A percentile compares a stretch with the other conserved stretches of the same genome.
These are phyloP conservation scores for Porites lobata DNA, from an alignment of 92 coral and sea anemone species.

Conservation along the genomic window DNA sequence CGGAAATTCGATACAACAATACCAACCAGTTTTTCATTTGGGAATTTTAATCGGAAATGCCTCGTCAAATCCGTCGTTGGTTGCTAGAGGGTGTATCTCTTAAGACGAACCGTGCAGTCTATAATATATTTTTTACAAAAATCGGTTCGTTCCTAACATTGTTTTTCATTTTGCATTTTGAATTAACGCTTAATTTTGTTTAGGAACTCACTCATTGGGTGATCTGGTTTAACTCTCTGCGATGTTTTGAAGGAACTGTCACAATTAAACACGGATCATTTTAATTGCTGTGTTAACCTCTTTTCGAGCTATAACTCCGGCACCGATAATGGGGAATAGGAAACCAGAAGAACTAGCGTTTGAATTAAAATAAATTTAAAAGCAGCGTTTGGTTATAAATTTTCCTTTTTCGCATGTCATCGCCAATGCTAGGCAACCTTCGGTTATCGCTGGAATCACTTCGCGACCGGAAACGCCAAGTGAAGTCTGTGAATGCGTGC, in stretches of 20 bases:
- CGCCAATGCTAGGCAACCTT: conserved; percentile 46
- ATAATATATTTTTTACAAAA: not conserved
- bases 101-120: not conserved
- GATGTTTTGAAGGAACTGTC: conserved; percentile 32
- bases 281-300: conserved; percentile 31
- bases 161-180: conserved; percentile 21
- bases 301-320: not conserved
- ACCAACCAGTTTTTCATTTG: conserved; percentile 51
- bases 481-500: conserved; percentile 1
- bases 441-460: conserved; percentile 31
- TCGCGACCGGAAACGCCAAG: conserved; percentile 36
- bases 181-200: conserved; percentile 6
- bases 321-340: no score
- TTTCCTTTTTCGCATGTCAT: conserved; percentile 34
- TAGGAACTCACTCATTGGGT: not conserved
- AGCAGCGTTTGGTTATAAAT: conserved; percentile 7
- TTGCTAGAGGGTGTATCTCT: conserved; percentile 34
- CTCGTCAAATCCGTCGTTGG: conserved; percentile 43
- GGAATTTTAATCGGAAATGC: conserved; percentile 62
- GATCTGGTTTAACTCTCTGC: conserved; percentile 32
- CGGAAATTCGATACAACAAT: conserved; percentile 56
- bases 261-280: conserved; percentile 42
- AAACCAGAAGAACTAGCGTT: not conserved
- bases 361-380: not conserved
- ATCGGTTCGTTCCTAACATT: not conserved